Base-by-base conservation (phyloP, 2,888 invertebrate species). In the Chloroclystis v-ata region DNA sequence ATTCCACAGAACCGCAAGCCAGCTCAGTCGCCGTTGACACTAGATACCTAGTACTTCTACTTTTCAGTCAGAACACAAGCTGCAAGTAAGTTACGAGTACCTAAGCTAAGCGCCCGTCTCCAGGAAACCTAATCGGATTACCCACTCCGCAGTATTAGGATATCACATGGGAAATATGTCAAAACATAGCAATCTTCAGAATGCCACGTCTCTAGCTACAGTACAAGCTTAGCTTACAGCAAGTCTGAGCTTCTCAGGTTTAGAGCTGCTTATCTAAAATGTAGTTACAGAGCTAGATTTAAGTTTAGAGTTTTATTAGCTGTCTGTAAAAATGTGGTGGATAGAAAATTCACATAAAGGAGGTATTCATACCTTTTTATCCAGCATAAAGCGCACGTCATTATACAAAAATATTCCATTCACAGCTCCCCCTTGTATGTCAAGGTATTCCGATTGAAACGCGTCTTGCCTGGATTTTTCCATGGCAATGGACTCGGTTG, bases 161-260 rank as follows among this genome's bases (percentile, higher is more conserved):
- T 56, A 60, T 60, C 68, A 72, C 81, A 49, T 56, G 82, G 82
- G 80, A 83, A 83, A 83, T 81, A 80, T 74, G 74, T 73, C 72
- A 73, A 71, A 75, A 74, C 71, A 69, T 65, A 63, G 60, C 67
- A 72, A 72, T 68, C 64, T 66, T 57, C 50, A 35, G 42, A 43
- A 20, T 28, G 37, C 38, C 32, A 43, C 38, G 28, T 30, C 20
- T 35, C 7, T 33, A 20, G 20, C 13, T 35, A 20, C 35, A 10
- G 20, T 16, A 33, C 20, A 20, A 35, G 35, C 20, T 35, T 7
- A 35, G 35, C 35, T 35, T 24, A 35, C 11, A 33, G 16, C 14
- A 13, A 16, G 14, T 33, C 16, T n/a, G n/a, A 33, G 1, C 16
- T 16, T 20, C 20, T 20, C 20, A 2, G 5, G 20, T 5, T 20